Conservation (phyloP, 2,113 vertebrate genomes). For the Desmodus rotundus region DNA sequence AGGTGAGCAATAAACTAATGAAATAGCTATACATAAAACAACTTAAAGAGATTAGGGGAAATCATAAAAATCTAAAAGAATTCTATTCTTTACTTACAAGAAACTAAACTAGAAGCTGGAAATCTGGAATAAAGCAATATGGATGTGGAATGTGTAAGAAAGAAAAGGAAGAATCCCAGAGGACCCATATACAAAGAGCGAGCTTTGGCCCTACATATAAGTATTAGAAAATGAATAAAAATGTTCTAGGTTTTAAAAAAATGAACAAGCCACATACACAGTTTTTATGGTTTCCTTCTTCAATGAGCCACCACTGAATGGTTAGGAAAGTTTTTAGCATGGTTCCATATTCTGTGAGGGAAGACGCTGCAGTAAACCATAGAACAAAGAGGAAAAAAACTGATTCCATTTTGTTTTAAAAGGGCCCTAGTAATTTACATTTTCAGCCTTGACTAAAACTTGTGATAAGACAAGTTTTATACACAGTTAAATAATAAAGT, state of each 20-base stretch:
- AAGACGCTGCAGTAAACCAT: neutral
- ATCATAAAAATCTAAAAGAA: conserved; percentile 3
- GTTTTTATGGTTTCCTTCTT: neutral
- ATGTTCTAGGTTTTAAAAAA: neutral
- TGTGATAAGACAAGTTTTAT: neutral
- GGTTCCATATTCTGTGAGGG: neutral
- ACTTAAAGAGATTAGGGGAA: neutral
- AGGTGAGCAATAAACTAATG: neutral
- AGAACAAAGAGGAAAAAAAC: neutral
- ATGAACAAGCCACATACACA: neutral
- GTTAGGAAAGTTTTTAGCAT: neutral
- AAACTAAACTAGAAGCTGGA: neutral
- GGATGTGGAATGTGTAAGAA: neutral
- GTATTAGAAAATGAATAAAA: neutral
- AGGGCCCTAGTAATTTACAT: neutral
- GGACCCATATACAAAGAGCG: neutral
- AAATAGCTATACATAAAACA: neutral
- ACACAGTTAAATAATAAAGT: neutral
- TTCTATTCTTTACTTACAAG: neutral
- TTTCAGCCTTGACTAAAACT: conserved; percentile 10
- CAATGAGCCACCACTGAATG: neutral
- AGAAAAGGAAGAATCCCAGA: neutral
- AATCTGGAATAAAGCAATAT: conserved; percentile 18
- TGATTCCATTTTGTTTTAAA: conserved; percentile 5
- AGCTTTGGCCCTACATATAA: neutral